Evolutionary conservation across 2,888 invertebrate species (phyloP), one percentile per base, ranked within the genome.

Genomic region (Petrolisthes cinctipes): DNA sequence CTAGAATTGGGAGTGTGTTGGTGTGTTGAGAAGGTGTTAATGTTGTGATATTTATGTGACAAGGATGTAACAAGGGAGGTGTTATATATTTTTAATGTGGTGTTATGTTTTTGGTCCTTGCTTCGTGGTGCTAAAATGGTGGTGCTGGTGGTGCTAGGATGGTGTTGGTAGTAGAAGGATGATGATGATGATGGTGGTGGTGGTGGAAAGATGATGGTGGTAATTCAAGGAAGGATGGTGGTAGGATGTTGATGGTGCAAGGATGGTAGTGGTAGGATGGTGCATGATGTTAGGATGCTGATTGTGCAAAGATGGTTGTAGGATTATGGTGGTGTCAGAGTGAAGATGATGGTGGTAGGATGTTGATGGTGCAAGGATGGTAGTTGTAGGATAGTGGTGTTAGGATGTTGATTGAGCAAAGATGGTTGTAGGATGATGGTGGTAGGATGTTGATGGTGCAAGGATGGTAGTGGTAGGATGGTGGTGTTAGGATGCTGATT

Each of bases 281-380:
- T 3, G 56, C 53, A 51, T 54, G 2, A n/a, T n/a, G 76, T 0
- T 5, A 78, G 51, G 76, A 37, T 23, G 53, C 1, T 5, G 51
- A 51, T 20, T 9, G 11, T 37, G 53, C 4, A n/a, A 14, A 2
- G 37, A 78, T 5, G 3, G 23, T 51, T 54, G 53, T 4, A 54
- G 56, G 4, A 4, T 53, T 53, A 51, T 54, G 2, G n/a, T n/a
- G n/a, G n/a, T n/a, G n/a, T n/a, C n/a, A n/a, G n/a, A 53, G 17
- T 7, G 17, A 11, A 17, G 37, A 23, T 20, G 51, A 1, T 5
- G 56, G 17, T 75, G 37, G 5, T 79, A 37, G 37, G 23, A 17
- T 79, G 79, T 54, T 79, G 11, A 79, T 56, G n/a, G 56, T 56
- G 54, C 79, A 79, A 9, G n/a, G 14, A 54, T 53, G 56, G 79